Base-by-base conservation (phyloP, 2,888 invertebrate species). In the Galerucella calmariensis region DNA sequence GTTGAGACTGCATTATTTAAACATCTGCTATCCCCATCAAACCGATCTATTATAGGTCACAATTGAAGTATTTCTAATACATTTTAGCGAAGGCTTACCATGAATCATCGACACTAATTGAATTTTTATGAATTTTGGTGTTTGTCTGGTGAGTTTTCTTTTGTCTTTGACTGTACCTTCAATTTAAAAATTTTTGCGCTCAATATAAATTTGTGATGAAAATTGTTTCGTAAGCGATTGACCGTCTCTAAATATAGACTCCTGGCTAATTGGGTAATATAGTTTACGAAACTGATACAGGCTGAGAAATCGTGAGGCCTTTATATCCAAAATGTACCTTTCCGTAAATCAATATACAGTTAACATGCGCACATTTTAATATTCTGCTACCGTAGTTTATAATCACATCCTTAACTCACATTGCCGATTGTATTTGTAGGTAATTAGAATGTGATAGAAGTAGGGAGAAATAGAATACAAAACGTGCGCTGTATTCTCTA, bases 321-420 rank as follows among this genome's bases (percentile, higher is more conserved):
- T 68, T 67, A 35, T 35, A 71, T 69, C 73, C 58, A 69, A 66
- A 71, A 66, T 67, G 69, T 67, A 75, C 74, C 77, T 77, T 75
- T 71, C 71, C 72, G 74, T 74, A 75, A 78, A 78, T 78, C 78
- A 76, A 78, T 78, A 78, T 76, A 76, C 78, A 76, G 73, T 76
- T 76, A 78, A 73, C 78, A 72, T 67, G 76, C 78, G 78, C 78
- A 70, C 78, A 73, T 61, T 51, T 44, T 58, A 75, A 67, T 75
- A 67, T 58, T 78, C 72, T 46, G 24, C 65, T 35, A 72, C 56
- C 71, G 63, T 58, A 69, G 72, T 75, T 77, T 70, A 70, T 59
- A n/a, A 41, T 20, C 35, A 75, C 62, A 66, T 59, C 58, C 56
- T 75, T 66, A 69, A 77, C 69, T 77, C 72, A 67, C 53, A 67